phyloP scores from a whole-genome alignment of 2,888 invertebrate species.

The Mellilla xanthometata region DNA sequence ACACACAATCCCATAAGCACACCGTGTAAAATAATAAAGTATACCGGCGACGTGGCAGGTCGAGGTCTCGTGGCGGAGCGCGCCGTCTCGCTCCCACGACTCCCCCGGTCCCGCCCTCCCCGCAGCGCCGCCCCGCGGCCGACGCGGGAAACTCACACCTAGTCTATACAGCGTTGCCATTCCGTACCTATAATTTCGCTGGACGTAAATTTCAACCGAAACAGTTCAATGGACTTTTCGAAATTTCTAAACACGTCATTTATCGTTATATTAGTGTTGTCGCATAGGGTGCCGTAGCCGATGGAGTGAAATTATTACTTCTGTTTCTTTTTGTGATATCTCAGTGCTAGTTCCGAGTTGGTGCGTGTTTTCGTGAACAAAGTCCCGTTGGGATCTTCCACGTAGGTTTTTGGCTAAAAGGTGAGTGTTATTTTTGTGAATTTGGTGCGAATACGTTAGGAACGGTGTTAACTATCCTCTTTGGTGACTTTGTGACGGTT shows the following conservation, averaged over 20 bases:
- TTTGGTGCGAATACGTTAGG: conserved; percentile 25
- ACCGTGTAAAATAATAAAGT: conserved; percentile 57
- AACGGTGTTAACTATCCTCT: conserved; percentile 29
- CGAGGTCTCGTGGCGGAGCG: conserved; percentile 30
- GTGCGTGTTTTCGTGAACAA: conserved; percentile 72
- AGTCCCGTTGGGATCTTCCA: conserved; percentile 66
- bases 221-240: conserved; percentile 82
- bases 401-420: conserved; percentile 65
- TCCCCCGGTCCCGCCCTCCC: conserved; percentile 71
- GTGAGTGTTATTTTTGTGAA: conserved; percentile 45
- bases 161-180: conserved; percentile 80
- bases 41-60: conserved; percentile 47
- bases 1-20: conserved; percentile 66
- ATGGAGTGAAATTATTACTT: conserved; percentile 67
- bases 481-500: conserved; percentile 23
- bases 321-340: conserved; percentile 66
- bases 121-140: conserved; percentile 71
- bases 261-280: conserved; percentile 67
- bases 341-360: conserved; percentile 71
- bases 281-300: conserved; percentile 61
- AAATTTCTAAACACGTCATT: conserved; percentile 73
- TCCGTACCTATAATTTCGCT: conserved; percentile 83
- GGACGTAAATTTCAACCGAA: conserved; percentile 81
- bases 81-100: conserved; percentile 62
- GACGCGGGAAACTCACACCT: conserved; percentile 64